Percentiles rank a stretch among this genome's conserved stretches.
Conservation (phyloP, 2,888 invertebrate genomes). For the Troides oblongomaculatus region DNA sequence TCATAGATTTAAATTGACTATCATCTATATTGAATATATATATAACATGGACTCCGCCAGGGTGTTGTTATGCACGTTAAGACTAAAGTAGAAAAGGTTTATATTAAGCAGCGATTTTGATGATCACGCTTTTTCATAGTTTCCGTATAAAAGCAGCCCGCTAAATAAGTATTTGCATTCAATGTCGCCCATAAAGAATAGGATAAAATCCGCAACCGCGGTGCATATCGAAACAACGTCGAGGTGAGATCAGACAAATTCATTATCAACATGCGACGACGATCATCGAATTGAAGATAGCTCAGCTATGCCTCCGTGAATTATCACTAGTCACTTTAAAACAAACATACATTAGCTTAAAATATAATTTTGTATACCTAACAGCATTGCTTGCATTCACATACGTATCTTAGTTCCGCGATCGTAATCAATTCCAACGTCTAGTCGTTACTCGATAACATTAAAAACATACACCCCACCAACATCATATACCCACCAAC, state of each 20-base stretch:
- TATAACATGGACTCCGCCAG: constrained; percentile 55
- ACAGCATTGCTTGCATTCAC: constrained; percentile 33
- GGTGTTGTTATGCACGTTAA: constrained; percentile 46
- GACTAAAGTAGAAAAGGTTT: constrained; percentile 61
- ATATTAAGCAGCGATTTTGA: constrained; percentile 57
- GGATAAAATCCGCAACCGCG: constrained; percentile 44
- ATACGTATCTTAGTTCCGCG: constrained; percentile 26
- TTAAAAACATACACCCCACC: constrained; percentile 68
- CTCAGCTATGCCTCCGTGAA: constrained; percentile 36
- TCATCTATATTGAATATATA: constrained; percentile 50
- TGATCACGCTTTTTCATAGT: constrained; percentile 47
- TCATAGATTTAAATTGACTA: constrained; percentile 65
- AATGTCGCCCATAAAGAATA: constrained; percentile 52
- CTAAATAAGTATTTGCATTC: constrained; percentile 33
- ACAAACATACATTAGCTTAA: constrained; percentile 43
- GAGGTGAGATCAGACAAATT: constrained; percentile 67
- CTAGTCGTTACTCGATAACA: constrained; percentile 60
- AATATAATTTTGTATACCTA: constrained; percentile 47
- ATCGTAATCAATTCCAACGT: constrained; percentile 21
- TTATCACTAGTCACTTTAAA: constrained; percentile 40
- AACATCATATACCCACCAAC: constrained; percentile 44
- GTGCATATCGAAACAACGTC: constrained; percentile 49
- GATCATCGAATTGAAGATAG: constrained; percentile 39
- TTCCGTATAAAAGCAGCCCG: constrained; percentile 60
- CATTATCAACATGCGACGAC: constrained; percentile 48